phyloP scores from a whole-genome alignment of 2,113 vertebrate species.

The Meleagris gallopavo region DNA sequence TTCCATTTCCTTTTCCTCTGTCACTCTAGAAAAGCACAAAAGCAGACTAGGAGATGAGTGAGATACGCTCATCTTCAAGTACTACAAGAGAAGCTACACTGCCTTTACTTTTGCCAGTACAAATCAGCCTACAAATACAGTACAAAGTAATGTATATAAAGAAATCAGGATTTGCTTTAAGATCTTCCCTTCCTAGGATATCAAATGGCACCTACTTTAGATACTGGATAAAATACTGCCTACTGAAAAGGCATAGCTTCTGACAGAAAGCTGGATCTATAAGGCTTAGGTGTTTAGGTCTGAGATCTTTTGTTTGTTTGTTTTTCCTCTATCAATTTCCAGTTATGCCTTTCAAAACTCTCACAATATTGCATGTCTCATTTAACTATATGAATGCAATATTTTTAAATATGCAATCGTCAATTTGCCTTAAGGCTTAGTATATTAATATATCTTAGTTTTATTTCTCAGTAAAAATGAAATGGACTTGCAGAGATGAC shows the following conservation, averaged over 20 bases:
- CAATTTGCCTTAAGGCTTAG: slow-evolving; percentile 11
- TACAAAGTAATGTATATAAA: neutral
- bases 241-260: neutral
- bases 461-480: neutral
- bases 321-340: slow-evolving; percentile 24
- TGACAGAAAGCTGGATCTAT: neutral
- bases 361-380: neutral
- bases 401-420: slow-evolving; percentile 2
- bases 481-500: neutral
- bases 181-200: neutral
- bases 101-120: neutral
- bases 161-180: neutral
- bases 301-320: neutral
- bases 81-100: neutral
- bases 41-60: neutral
- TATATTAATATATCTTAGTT: neutral
- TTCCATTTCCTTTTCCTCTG: neutral
- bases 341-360: slow-evolving; percentile 31
- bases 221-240: neutral
- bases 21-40: neutral
- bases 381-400: slow-evolving; percentile 34
- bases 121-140: neutral
- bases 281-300: neutral
- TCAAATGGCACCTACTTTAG: neutral
- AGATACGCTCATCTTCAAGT: neutral